These are phyloP conservation scores for Pammene fasciana DNA, from an alignment of 2,888 invertebrate species.

Conservation along the genomic window DNA sequence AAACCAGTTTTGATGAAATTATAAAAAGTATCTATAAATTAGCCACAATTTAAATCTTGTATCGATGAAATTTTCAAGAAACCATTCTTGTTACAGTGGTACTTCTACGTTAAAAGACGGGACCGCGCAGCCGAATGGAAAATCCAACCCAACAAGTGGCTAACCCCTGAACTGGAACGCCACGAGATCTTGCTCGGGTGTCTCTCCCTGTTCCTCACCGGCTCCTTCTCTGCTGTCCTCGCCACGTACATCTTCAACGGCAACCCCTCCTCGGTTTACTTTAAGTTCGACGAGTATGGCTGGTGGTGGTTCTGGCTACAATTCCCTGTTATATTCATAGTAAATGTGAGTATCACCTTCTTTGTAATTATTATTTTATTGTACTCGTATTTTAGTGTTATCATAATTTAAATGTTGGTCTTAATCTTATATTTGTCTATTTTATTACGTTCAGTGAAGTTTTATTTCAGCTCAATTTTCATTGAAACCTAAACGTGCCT, in stretches of 20 bases:
- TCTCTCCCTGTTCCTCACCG: conserved; percentile 80
- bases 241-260: conserved; percentile 87
- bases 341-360: conserved; percentile 75
- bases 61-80: too few species aligned
- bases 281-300: conserved; percentile 84
- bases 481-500: too few species aligned
- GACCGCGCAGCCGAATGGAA: conserved; percentile 87
- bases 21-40: too few species aligned
- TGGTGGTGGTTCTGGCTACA: conserved; percentile 87
- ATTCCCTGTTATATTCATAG: conserved; percentile 85
- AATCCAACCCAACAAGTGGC: conserved; percentile 87
- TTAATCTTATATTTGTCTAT: too few species aligned
- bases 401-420: too few species aligned
- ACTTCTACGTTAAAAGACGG: conserved; percentile 86
- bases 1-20: too few species aligned
- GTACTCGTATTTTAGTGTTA: too few species aligned
- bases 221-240: conserved; percentile 83
- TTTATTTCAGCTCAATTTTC: too few species aligned
- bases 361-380: too few species aligned
- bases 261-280: conserved; percentile 86
- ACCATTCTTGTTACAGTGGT: conserved; percentile 81
- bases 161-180: conserved; percentile 85
- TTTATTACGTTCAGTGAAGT: too few species aligned
- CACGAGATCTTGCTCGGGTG: conserved; percentile 87
- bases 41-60: too few species aligned